Base-by-base conservation (phyloP, 2,113 vertebrate species). In the Ceyx cyanopectus region DNA sequence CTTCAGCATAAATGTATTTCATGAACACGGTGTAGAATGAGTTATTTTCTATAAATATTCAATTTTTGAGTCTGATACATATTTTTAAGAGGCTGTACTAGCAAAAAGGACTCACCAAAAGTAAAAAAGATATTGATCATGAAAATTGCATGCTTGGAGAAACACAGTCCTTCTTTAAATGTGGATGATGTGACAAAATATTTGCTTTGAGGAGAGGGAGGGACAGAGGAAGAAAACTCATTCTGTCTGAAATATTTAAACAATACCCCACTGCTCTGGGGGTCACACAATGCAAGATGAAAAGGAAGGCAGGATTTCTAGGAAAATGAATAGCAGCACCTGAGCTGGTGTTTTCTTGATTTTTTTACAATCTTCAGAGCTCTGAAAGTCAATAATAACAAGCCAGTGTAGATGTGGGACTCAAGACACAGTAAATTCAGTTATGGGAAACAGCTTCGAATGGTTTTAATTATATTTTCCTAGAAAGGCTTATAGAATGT, bases 391-490 rank as follows among this genome's bases (percentile, higher is more conserved):
- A 95, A 65, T 91, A 91, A 93, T 58, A 94, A 74, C 88, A 91
- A 92, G 76, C 65, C 81, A 73, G 34, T 74, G 92, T 79, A 96
- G 67, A 85, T 93, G 74, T 81, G 72, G 89, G 68, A 94, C 91
- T 53, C 51, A 92, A 91, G 94, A 81, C 63, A 87, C 56, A 87
- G 82, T 87, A 96, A 81, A 90, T 93, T 92, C 88, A 78, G 84
- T 80, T 93, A 82, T 87, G 91, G 87, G 88, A 97, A 94, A 96
- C 40, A 93, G 85, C 77, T 95, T 94, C 95, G 89, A 97, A 97
- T 97, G 95, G 92, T 97, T 98, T 97, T 92, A 68, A 98, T 98
- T 98, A 96, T 96, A 93, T 96, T 98, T 98, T 98, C 96, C 96
- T 97, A 97, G 97, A 98, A 98, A 98, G 92, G 89, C 96, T 97